Percentiles rank a stretch among this genome's conserved stretches.
phyloP scores from a whole-genome alignment of 37 sponge, comb jelly and placozoan species.

The Beroe ovata region DNA sequence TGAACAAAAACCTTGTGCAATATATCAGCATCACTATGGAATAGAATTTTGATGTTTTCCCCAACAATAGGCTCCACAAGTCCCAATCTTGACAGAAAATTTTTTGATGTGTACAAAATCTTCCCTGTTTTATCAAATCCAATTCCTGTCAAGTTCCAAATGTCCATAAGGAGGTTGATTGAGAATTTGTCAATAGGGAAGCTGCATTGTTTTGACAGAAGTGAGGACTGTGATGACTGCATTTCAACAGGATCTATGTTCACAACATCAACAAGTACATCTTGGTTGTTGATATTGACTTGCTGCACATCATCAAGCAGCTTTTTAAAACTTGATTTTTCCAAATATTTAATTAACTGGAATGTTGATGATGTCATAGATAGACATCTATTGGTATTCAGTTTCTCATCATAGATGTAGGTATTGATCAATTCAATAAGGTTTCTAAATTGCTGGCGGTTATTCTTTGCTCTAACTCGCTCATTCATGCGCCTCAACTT shows the following conservation, averaged over 20 bases:
- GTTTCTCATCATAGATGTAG: constrained; percentile 25
- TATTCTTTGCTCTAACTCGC: constrained; percentile 45
- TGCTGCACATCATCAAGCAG: neutral
- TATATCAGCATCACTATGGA: neutral
- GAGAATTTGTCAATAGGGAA: constrained; percentile 25
- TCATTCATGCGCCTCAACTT: constrained; percentile 17
- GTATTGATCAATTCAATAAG: neutral
- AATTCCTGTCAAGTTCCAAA: constrained; percentile 19
- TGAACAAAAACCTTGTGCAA: neutral
- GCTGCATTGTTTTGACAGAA: constrained; percentile 1
- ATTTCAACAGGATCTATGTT: neutral
- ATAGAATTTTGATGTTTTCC: constrained; percentile 15
- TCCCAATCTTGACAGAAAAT: neutral
- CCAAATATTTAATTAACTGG: constrained; percentile 26
- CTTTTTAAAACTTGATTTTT: constrained; percentile 21
- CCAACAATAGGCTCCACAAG: constrained; percentile 38
- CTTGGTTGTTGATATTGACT: neutral
- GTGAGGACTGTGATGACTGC: neutral
- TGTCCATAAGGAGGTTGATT: neutral
- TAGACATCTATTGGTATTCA: constrained; percentile 41
- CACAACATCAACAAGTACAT: neutral
- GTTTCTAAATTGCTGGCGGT: constrained; percentile 26
- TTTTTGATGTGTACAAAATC: constrained; percentile 28
- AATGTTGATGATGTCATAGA: constrained; percentile 36
- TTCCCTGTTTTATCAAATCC: constrained; percentile 38